Base-by-base conservation (phyloP, 2,113 vertebrate genomes). In the Oreochromis tanganicae region DNA sequence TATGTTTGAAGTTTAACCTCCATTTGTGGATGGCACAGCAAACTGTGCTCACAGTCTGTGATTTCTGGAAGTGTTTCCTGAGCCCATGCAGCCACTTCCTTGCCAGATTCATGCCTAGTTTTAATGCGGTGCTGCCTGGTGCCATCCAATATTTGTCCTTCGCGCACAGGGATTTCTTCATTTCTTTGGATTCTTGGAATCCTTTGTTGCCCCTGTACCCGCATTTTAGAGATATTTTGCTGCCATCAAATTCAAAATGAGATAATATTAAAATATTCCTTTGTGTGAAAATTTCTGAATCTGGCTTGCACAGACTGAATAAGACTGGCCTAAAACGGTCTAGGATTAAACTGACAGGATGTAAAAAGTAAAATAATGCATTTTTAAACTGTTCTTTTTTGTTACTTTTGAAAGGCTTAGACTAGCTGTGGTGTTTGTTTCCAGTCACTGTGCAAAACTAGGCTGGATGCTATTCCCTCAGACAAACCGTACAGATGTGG, bases 201-300 rank as follows among this genome's bases (percentile, higher is more conserved):
- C 57, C 57, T 34, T 66, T 66, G 61, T 3, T 38, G 34, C 61
- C 3, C 2, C 3, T 21, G 11, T 41, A 12, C 7, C 63, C 38
- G 34, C 63, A 13, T 68, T n/a, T 66, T 3, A 38, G 61, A 66
- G 61, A 66, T 66, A 66, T 66, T 66, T 68, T 21, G 61, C 61
- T 38, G 63, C 34, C 34, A 68, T 68, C 34, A 68, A 68, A 38
- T 1, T 68, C 63, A 21, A 68, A 68, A 68, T 13, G 11, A 68
- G 19, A 21, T 38, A 38, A 68, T 21, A 36, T 21, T 66, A 38
- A 0, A 11, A 63, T 36, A 6, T 36, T 36, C 0, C 0, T 66
- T 66, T 38, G 61, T 29, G 41, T 17, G 41, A 75, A 27, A 0
- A 1, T 17, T 66, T 66, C 66, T 17, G 24, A 9, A 43, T 9